Percentiles rank a stretch among this genome's conserved stretches.
Conservation (phyloP, 1,140 invertebrate genomes). For the Manduca sexta region DNA sequence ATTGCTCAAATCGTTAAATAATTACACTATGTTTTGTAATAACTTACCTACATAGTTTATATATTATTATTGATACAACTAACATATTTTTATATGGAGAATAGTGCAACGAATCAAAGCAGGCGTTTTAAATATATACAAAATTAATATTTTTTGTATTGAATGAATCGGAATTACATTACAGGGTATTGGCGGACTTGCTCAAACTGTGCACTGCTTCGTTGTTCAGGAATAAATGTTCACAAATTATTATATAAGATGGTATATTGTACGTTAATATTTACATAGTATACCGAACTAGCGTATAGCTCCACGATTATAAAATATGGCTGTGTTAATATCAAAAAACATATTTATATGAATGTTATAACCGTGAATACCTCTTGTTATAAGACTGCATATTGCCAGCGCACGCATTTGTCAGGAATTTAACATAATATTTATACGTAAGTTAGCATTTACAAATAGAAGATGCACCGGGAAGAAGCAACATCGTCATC, state of each 20-base stretch:
- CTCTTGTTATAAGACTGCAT: slow-evolving; percentile 60
- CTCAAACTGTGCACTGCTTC: slow-evolving; percentile 42
- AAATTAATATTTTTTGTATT: too few species aligned
- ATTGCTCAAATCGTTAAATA: too few species aligned
- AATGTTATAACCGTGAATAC: slow-evolving; percentile 65
- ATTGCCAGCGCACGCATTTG: slow-evolving; percentile 35
- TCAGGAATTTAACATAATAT: slow-evolving; percentile 21
- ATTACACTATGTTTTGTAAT: too few species aligned
- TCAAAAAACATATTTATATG: slow-evolving; percentile 68
- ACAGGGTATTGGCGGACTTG: slow-evolving; percentile 52
- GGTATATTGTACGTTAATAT: not conserved
- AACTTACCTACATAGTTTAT: too few species aligned
- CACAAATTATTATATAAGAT: slow-evolving; percentile 22
- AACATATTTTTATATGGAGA: too few species aligned
- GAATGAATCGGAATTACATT: slow-evolving; percentile 8
- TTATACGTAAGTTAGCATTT: slow-evolving; percentile 10
- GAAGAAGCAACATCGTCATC: not conserved
- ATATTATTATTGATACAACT: too few species aligned
- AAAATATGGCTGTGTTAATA: slow-evolving; percentile 70
- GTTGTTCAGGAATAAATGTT: slow-evolving; percentile 31
- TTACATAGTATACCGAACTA: slow-evolving; percentile 19
- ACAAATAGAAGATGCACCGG: not conserved
- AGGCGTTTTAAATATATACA: too few species aligned
- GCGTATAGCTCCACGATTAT: slow-evolving; percentile 46
- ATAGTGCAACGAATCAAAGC: too few species aligned